A percentile compares a stretch with the other conserved stretches of the same genome.
phyloP scores from a whole-genome alignment of 2,888 invertebrate species.

The Hermaeophaga mercurialis region DNA sequence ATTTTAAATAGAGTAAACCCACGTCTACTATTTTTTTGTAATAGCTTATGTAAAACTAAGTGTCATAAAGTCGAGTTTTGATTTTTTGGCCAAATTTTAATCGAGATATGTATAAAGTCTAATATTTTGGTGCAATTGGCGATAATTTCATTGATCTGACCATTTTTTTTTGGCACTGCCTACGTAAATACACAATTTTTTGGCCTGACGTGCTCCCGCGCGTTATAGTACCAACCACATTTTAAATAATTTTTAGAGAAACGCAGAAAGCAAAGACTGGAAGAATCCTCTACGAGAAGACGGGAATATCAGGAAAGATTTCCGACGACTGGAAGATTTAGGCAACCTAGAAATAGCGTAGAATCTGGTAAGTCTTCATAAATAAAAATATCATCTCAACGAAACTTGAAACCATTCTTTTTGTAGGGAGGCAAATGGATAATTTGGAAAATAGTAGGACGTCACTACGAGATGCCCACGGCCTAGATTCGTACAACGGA shows the following conservation, averaged over 20 bases:
- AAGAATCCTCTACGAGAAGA: slow-evolving; percentile 78
- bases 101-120: too few species aligned
- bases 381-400: background rate
- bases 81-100: too few species aligned
- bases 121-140: too few species aligned
- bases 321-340: slow-evolving; percentile 57
- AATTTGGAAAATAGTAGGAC: slow-evolving; percentile 75
- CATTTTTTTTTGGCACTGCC: too few species aligned
- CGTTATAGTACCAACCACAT: too few species aligned
- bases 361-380: slow-evolving; percentile 56
- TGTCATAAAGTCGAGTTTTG: too few species aligned
- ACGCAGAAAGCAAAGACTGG: slow-evolving; percentile 78
- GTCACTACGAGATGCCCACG: slow-evolving; percentile 78
- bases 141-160: too few species aligned
- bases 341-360: slow-evolving; percentile 55
- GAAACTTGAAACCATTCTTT: background rate
- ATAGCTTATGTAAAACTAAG: too few species aligned
- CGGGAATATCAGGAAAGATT: slow-evolving; percentile 75
- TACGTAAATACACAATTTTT: too few species aligned
- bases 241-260: slow-evolving; percentile 68
- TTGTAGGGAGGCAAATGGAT: slow-evolving; percentile 62
- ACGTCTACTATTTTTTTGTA: too few species aligned
- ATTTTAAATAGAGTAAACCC: slow-evolving; percentile 2
- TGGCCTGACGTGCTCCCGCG: too few species aligned
- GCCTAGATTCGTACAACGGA: slow-evolving; percentile 69